phyloP scores from a whole-genome alignment of 2,113 vertebrate species.

The Mastomys natalensis region DNA sequence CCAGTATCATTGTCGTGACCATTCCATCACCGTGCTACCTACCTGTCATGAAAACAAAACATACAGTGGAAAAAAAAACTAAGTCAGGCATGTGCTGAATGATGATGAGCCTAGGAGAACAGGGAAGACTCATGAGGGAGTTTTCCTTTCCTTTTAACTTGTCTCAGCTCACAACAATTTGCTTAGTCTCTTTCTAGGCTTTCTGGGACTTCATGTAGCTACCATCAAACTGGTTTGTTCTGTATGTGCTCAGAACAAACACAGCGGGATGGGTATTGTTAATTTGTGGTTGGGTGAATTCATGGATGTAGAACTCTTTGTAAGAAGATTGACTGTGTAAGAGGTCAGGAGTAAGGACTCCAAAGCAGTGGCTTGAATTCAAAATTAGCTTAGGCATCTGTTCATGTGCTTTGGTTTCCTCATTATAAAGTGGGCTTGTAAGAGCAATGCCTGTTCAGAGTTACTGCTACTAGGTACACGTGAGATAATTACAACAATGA shows the following conservation, averaged over 20 bases:
- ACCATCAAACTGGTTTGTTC: neutral
- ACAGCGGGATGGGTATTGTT: neutral
- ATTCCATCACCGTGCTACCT: neutral
- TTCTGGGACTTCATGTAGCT: neutral
- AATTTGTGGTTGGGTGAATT: neutral
- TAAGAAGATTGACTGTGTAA: neutral
- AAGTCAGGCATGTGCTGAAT: neutral
- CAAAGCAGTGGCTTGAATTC: neutral
- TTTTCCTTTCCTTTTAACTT: neutral
- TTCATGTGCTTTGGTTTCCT: neutral
- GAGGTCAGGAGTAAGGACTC: neutral
- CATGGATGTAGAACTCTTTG: neutral
- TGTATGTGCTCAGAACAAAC: neutral
- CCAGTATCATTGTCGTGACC: neutral
- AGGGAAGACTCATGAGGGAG: neutral
- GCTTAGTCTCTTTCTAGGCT: neutral
- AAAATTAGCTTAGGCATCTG: neutral
- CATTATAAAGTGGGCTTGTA: neutral
- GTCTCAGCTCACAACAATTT: neutral
- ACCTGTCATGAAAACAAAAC: neutral
- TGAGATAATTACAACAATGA: neutral
- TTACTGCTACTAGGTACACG: neutral
- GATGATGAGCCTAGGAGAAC: neutral
- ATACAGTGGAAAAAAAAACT: neutral
- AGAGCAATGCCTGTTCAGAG: neutral